These are phyloP conservation scores for Koerneria pararmatus DNA, from an alignment of 2,888 invertebrate species.

Conservation along the genomic window DNA sequence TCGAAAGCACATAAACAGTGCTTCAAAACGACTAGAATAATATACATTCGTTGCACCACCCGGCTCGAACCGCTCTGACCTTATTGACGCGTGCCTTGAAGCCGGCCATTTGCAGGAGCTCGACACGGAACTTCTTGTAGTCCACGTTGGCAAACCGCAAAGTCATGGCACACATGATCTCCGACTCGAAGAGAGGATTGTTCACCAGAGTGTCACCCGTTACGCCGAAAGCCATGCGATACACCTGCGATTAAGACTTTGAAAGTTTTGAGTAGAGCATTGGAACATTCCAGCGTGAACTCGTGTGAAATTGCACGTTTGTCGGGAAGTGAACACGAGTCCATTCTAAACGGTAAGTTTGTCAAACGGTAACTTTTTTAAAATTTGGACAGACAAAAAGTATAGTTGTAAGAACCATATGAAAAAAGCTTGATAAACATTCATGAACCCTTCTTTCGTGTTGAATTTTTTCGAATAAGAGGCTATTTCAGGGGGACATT, in stretches of 20 bases:
- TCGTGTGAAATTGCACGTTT: too few relatives aligned
- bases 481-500: too few relatives aligned
- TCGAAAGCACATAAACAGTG: too few relatives aligned
- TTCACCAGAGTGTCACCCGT: slow-evolving; percentile 57
- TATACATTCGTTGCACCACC: neutral
- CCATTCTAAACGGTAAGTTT: too few relatives aligned
- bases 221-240: slow-evolving; percentile 60
- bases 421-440: too few relatives aligned
- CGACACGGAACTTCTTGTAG: slow-evolving; percentile 67
- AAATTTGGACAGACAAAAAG: too few relatives aligned
- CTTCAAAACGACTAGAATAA: too few relatives aligned
- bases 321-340: too few relatives aligned
- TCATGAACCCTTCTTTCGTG: neutral
- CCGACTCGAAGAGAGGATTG: slow-evolving; percentile 61
- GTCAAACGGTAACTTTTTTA: too few relatives aligned
- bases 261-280: neutral
- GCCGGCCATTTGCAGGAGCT: slow-evolving; percentile 67
- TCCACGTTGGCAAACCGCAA: slow-evolving; percentile 74
- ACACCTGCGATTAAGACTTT: slow-evolving; percentile 41
- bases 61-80: slow-evolving; percentile 24
- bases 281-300: neutral
- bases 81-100: slow-evolving; percentile 68
- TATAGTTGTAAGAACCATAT: too few relatives aligned
- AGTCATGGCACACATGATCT: slow-evolving; percentile 77
- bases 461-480: too few relatives aligned